Evolutionary conservation across 2,888 invertebrate genomes (phyloP).

Genomic region (Leptinotarsa peninsularis): DNA sequence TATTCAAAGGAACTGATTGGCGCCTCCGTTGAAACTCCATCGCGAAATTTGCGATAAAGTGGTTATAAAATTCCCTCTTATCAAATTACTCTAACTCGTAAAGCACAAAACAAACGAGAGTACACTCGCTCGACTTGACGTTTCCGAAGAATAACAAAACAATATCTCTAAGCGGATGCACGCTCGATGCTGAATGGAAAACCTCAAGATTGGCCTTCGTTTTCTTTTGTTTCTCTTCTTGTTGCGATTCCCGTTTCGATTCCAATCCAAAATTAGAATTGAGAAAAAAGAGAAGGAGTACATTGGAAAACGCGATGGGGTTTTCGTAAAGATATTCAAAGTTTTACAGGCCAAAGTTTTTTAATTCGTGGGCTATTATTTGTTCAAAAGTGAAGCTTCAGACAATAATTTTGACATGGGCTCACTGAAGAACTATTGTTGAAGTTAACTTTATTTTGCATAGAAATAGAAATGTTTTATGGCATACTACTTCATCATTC

Average conservation of each 20-base stretch:
- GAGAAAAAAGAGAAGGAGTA: background rate
- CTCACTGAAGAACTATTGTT: too few species aligned
- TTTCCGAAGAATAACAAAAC: constrained; percentile 3
- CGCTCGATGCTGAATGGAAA: background rate
- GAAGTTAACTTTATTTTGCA: too few species aligned
- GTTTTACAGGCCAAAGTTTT: too few species aligned
- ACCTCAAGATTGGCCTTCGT: background rate
- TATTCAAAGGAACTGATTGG: background rate
- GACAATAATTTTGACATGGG: too few species aligned
- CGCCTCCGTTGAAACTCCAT: background rate
- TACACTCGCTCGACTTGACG: background rate
- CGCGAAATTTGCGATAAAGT: constrained; percentile 1
- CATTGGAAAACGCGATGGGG: too few species aligned
- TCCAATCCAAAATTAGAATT: constrained; percentile 8
- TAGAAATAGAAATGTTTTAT: too few species aligned
- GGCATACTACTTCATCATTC: too few species aligned
- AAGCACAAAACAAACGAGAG: constrained; percentile 8
- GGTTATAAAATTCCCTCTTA: constrained; percentile 4
- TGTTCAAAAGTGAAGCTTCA: too few species aligned
- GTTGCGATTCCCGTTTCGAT: constrained; percentile 8
- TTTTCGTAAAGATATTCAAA: too few species aligned
- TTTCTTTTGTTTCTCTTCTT: background rate
- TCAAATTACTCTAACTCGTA: constrained; percentile 3
- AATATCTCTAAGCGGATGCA: background rate
- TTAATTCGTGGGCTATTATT: too few species aligned